These are phyloP conservation scores for Esox niger DNA, from an alignment of 2,113 vertebrate species.

Conservation along the genomic window DNA sequence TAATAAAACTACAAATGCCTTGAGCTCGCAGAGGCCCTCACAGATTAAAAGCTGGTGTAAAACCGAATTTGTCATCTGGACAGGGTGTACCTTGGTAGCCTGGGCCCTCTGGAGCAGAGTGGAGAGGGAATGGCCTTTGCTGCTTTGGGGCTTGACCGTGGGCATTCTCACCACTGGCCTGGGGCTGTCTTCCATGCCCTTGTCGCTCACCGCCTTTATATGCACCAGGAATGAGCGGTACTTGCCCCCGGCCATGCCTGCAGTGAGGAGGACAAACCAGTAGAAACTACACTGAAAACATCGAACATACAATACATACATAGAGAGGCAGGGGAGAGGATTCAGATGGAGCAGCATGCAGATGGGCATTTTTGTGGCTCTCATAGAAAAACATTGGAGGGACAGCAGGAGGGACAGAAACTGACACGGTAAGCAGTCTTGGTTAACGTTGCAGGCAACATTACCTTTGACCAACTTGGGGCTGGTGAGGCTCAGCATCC, in stretches of 20 bases:
- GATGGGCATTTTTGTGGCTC: not conserved
- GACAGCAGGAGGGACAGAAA: not conserved
- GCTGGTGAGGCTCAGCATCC: conserved; percentile 96
- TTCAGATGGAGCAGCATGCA: not conserved
- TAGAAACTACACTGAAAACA: not conserved
- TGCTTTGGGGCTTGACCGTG: conserved; percentile 84
- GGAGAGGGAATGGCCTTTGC: conserved; percentile 90
- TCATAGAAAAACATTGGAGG: not conserved
- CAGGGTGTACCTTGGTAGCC: conserved; percentile 87
- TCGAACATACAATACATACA: not conserved
- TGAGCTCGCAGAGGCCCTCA: too few relatives aligned
- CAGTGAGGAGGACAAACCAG: not conserved
- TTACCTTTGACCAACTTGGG: conserved; percentile 98
- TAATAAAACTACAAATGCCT: too few relatives aligned
- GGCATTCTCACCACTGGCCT: conserved; percentile 91
- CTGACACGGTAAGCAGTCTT: too few relatives aligned
- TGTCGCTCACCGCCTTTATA: conserved; percentile 92
- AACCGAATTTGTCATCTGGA: too few relatives aligned
- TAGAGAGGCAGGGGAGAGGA: not conserved
- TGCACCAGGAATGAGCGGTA: conserved; percentile 98
- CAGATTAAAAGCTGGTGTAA: too few relatives aligned
- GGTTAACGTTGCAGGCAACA: not conserved
- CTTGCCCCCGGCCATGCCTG: conserved; percentile 98
- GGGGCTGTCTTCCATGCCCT: conserved; percentile 83
- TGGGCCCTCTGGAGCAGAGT: conserved; percentile 92